Evolutionary conservation across 2,113 vertebrate genomes (phyloP), one percentile per base, ranked within the genome.

Genomic region (Prunella fulvescens): DNA sequence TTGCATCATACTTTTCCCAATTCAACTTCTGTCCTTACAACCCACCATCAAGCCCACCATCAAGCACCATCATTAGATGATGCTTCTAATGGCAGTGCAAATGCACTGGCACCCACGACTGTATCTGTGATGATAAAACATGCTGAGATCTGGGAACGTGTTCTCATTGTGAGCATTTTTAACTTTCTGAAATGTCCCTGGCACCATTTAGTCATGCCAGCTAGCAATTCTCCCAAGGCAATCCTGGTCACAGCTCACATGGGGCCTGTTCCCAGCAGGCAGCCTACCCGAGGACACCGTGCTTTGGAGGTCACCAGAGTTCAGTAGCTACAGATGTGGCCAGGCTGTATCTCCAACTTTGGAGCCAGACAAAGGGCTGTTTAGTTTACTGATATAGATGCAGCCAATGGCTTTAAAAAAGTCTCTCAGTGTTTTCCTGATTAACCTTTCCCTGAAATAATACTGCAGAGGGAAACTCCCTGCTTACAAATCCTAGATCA

Each of bases 401-500:
- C 18, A 88, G 53, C 9, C 23, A 80, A 25, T 10, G 19, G 44
- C 24, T 87, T 71, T 48, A 5, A 67, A 70, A 76, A 89, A 33
- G 9, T 3, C 16, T 37, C 19, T 80, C 33, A 1, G 0, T 54
- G 24, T 62, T 90, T 88, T 86, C 37, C 61, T 71, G 25, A 80
- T 69, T 79, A 81, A 86, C 9, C 4, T 77, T 84, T 79, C 48
- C 64, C 84, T 90, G 90, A 95, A 90, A 86, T 72, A 95, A 76
- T 61, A 60, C 44, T 65, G 45, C 45, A 66, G 56, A 73, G 42
- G 62, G 24, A 90, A 88, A 90, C 64, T 80, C 58, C 39, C 61
- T 79, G 23, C n/a, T 77, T 56, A 65, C 28, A 72, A 76, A 81
- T 48, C 72, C 29, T 54, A 76, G 35, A 76, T 45, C 81, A 81